Conservation (phyloP, 2,797 vertebrate genomes). For the Anguilla pacifica region DNA sequence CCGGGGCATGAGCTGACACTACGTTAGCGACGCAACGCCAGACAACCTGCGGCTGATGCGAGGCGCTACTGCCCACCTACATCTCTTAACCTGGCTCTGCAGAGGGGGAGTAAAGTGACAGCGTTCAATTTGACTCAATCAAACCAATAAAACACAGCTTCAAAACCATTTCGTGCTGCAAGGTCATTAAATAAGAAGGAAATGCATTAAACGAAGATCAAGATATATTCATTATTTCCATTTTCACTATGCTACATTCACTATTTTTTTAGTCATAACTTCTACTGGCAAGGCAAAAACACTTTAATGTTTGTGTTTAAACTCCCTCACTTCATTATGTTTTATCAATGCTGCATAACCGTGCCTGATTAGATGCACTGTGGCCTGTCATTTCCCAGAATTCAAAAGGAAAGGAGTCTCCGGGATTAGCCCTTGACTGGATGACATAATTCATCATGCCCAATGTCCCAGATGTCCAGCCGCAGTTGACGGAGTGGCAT, state of each 20-base stretch:
- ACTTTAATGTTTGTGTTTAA: not conserved
- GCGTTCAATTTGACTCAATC: not conserved
- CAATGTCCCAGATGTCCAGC: not conserved
- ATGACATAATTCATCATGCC: not conserved
- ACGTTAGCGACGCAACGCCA: not conserved
- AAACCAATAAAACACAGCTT: not conserved
- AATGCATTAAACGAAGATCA: not conserved
- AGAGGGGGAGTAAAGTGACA: not conserved
- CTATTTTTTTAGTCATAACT: too few relatives aligned
- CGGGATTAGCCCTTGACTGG: not conserved
- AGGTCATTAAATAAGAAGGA: not conserved
- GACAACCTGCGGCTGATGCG: not conserved
- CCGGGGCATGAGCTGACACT: not conserved
- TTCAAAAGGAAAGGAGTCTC: not conserved
- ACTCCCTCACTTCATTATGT: not conserved
- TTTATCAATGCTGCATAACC: not conserved
- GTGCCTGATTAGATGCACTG: not conserved
- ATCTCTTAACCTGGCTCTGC: not conserved
- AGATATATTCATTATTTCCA: not conserved
- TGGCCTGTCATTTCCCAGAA: not conserved
- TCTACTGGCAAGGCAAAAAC: not conserved
- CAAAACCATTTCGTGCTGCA: not conserved
- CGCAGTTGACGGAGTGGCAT: not conserved
- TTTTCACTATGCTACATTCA: not conserved
- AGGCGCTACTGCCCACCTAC: not conserved